Conservation (phyloP, 2,797 vertebrate species). For the Limosa lapponica region DNA sequence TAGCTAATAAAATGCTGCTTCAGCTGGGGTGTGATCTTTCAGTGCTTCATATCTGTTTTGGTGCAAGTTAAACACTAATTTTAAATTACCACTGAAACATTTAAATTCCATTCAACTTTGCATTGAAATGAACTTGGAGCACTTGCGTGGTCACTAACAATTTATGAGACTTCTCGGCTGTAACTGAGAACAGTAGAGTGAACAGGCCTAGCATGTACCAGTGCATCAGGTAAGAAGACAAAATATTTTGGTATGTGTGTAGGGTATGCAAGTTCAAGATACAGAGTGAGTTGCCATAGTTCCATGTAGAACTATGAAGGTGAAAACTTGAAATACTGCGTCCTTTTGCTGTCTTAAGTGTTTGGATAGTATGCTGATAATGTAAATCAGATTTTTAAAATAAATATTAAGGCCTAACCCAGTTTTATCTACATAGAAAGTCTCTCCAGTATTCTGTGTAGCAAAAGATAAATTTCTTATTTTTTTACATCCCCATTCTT, state of each 20-base stretch:
- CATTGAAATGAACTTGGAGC: neutral
- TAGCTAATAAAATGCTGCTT: neutral
- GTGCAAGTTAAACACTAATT: neutral
- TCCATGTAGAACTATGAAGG: neutral
- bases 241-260: neutral
- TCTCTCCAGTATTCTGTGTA: neutral
- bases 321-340: neutral
- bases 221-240: neutral
- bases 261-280: neutral
- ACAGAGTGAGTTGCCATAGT: neutral
- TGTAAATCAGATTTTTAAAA: neutral
- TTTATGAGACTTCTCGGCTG: neutral
- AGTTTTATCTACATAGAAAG: neutral
- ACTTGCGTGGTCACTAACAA: fast-evolving
- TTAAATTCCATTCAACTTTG: neutral
- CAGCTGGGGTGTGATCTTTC: neutral
- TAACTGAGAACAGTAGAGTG: neutral
- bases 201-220: neutral
- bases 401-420: neutral
- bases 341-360: neutral
- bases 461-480: neutral
- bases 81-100: neutral
- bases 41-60: neutral
- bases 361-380: neutral
- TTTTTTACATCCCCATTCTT: neutral